Evolutionary conservation across 1,140 invertebrate species (phyloP), one percentile per base, ranked within the genome.

Genomic region (Thaumetopoea pityocampa): DNA sequence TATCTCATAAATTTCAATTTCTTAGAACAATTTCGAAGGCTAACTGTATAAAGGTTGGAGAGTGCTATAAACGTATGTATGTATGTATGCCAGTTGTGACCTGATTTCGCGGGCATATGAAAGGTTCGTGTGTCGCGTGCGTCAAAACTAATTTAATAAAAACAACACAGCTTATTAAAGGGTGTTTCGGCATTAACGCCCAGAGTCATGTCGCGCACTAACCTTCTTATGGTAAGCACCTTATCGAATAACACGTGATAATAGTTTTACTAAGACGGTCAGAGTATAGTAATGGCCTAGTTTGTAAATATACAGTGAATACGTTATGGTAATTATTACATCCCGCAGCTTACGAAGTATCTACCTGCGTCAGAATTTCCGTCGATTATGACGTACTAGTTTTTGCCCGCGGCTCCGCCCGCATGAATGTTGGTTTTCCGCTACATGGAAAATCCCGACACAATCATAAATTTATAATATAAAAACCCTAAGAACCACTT

Each of bases 91-190:
- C 32, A 51, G 47, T 65, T 63, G 48, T 71, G 71, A 76, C 71
- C 71, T 67, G 51, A 51, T 50, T 67, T 32, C 45, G 56, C 51
- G 16, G 23, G 51, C 51, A 47, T 58, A 51, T 44, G 59, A 46
- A 30, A 56, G 51, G 63, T 58, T 67, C 64, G 65, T 65, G 67
- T 54, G 59, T 76, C 66, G 71, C 71, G 74, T 79, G 69, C 53
- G 32, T 57, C 45, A 34, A 45, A 63, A 70, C 68, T 74, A 78
- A 79, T 76, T 79, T 76, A 71, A 79, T 74, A 65, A 70, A 74
- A 78, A 74, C 64, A 78, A 74, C 64, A 73, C 58, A 68, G 58
- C 68, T 71, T 73, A 67, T 65, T 76, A 70, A 70, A 72, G 58
- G 56, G 61, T 73, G 67, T 78, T 58, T 73, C 58, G 61, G 63